Evolutionary conservation across 2,797 vertebrate genomes (phyloP).

Genomic region (Lindbergichthys nudifrons): DNA sequence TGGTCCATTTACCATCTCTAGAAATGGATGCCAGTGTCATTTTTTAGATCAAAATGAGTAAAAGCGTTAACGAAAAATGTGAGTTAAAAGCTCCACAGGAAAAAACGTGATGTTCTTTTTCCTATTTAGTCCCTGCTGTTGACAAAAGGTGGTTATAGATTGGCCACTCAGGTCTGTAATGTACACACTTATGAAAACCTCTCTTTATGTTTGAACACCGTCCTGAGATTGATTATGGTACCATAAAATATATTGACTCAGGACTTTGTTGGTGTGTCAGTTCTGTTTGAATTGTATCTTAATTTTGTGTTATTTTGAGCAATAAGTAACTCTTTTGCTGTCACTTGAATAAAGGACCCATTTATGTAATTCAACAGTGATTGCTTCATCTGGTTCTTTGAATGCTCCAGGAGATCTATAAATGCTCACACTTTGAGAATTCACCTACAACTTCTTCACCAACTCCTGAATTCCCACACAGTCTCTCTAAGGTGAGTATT

Average conservation of each 20-base stretch:
- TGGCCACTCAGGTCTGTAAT: background rate
- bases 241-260: conserved; percentile 1
- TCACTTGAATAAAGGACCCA: background rate
- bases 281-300: background rate
- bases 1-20: background rate
- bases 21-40: background rate
- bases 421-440: conserved; percentile 8
- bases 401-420: conserved; percentile 27
- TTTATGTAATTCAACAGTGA: background rate
- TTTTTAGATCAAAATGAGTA: background rate
- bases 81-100: background rate
- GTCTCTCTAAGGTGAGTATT: conserved; percentile 27
- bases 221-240: background rate
- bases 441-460: background rate
- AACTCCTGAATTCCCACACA: background rate
- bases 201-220: background rate
- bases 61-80: background rate
- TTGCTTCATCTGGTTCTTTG: background rate
- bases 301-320: conserved; percentile 2
- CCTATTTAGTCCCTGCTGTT: background rate
- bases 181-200: background rate
- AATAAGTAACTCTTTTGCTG: conserved; percentile 39
- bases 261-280: conserved; percentile 5
- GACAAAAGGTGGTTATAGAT: conserved; percentile 3
- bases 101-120: background rate